phyloP scores from a whole-genome alignment of 2,113 vertebrate species.

The Pseudopipra pipra region DNA sequence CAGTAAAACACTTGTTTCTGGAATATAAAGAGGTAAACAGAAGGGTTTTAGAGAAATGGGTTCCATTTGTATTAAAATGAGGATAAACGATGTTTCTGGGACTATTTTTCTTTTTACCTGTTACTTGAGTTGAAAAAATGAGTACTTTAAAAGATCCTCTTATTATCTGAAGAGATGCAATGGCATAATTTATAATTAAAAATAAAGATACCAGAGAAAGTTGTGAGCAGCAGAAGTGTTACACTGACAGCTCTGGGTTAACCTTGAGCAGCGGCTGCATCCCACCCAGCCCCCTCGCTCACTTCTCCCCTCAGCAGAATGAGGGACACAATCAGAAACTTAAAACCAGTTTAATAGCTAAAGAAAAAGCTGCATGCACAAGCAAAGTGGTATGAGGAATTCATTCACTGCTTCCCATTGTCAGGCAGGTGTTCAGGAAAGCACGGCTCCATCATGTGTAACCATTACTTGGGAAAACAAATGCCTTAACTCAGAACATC shows the following conservation, averaged over 20 bases:
- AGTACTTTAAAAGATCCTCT: not conserved
- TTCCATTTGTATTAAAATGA: not conserved
- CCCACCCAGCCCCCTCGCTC: fast-evolving
- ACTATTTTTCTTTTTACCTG: not conserved
- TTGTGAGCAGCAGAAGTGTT: not conserved
- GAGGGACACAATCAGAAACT: fast-evolving
- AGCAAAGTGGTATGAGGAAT: not conserved
- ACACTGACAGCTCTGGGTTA: not conserved
- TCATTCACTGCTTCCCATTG: not conserved
- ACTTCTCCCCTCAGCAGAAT: fast-evolving
- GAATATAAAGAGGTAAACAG: not conserved
- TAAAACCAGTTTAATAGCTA: not conserved
- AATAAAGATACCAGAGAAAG: not conserved
- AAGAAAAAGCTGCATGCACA: fast-evolving
- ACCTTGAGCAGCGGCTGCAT: fast-evolving
- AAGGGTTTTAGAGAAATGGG: not conserved
- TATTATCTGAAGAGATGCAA: not conserved
- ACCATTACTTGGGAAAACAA: not conserved
- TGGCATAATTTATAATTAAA: not conserved
- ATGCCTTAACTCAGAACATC: not conserved
- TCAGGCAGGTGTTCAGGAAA: not conserved
- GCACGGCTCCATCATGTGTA: fast-evolving
- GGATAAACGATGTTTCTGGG: not conserved
- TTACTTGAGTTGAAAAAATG: not conserved
- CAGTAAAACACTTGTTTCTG: not conserved